A percentile compares a stretch with the other conserved stretches of the same genome.
Evolutionary conservation across 2,888 invertebrate genomes (phyloP).

Genomic region (Agriopis marginaria): DNA sequence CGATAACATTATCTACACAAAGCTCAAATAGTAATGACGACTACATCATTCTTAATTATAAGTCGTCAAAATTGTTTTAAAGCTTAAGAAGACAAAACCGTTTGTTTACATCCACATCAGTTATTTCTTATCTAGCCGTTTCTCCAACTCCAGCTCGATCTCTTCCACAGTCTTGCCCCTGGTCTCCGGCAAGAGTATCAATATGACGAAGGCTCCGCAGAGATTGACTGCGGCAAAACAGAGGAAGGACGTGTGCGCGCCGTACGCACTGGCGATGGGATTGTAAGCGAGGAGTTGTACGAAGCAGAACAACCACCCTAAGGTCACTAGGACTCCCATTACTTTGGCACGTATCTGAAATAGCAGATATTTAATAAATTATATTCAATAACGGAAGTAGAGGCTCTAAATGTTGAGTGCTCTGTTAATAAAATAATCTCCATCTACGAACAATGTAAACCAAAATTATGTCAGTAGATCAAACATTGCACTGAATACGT

Average conservation of each 20-base stretch:
- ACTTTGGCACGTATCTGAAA: constrained; percentile 67
- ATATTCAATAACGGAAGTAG: not conserved
- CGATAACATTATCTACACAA: too few relatives aligned
- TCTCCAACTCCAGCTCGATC: constrained; percentile 56
- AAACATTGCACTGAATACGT: too few relatives aligned
- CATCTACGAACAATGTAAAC: too few relatives aligned
- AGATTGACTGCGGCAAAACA: constrained; percentile 64
- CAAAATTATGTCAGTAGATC: too few relatives aligned
- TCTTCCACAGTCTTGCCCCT: constrained; percentile 69
- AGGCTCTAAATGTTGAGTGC: too few relatives aligned
- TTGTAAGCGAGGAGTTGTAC: constrained; percentile 54
- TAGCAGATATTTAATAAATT: not conserved
- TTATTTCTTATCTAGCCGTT: constrained; percentile 27
- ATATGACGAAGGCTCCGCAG: constrained; percentile 56
- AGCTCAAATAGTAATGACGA: too few relatives aligned
- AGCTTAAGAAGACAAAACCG: not conserved
- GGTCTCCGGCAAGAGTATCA: constrained; percentile 72
- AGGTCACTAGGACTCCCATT: constrained; percentile 56
- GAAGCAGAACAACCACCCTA: constrained; percentile 57
- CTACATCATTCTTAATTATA: not conserved
- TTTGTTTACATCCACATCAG: not conserved
- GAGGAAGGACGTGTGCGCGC: constrained; percentile 65
- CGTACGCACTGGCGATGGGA: constrained; percentile 54
- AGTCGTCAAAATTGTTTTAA: not conserved
- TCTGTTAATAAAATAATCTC: too few relatives aligned